Base-by-base conservation (phyloP, 1,140 invertebrate genomes). In the Drosophila ironensis region DNA sequence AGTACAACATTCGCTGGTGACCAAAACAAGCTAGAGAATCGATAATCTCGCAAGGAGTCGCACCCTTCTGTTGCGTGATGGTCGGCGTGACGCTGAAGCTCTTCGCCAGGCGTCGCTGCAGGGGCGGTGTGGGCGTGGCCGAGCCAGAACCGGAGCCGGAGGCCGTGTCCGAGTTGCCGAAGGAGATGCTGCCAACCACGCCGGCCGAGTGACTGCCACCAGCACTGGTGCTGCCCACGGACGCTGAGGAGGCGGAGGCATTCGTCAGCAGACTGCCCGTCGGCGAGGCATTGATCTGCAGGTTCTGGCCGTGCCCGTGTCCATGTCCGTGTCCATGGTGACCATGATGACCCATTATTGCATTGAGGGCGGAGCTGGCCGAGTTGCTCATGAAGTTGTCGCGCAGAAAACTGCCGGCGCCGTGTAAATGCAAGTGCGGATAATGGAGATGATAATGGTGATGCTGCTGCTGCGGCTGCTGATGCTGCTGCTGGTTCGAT, bases 81-180 rank as follows among this genome's bases (percentile, higher is more conserved):
- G 94, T 94, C 72, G 94, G 93, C 74, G 94, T 92, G 74, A 96
- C 95, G 91, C 95, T 96, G 93, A 97, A 96, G 91, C 95, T 96
- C 92, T 97, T 97, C 67, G 96, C 95, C 82, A 96, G 93, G 76
- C 95, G 93, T 71, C 95, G 93, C 90, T 96, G 95, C 47, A 95
- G 93, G 52, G 95, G 95, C 60, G 95, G 95, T 67, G 95, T 96
- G 70, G 93, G 93, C 53, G 94, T 94, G 57, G 92, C 92, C 3
- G 44, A 64, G 27, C 30, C 67, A 17, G 40, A 17, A 22, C 2
- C 5, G 2, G 20, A 33, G n/a, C 9, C 33, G 0, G 33, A 35
- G 12, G 12, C 14, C 12, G 33, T n/a, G 2, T 45, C 61, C 9
- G 82, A 53, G 4, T 63, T 44, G 48, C 47, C 80, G 41, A 89